Evolutionary conservation across 2,888 invertebrate species (phyloP).

Genomic region (Thecocarcelia acutangulata): DNA sequence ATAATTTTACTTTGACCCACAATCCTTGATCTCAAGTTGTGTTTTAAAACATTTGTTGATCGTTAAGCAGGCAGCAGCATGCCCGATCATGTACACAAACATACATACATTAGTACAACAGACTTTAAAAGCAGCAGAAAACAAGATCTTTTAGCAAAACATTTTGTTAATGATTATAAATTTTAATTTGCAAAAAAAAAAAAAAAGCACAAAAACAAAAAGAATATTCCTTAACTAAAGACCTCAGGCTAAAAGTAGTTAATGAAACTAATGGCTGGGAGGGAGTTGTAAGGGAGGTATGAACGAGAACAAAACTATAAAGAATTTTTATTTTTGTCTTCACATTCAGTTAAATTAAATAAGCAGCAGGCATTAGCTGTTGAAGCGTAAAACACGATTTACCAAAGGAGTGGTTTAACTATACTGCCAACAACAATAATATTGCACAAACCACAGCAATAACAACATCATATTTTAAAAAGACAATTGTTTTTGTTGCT

Average conservation of each 20-base stretch:
- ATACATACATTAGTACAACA: conserved; percentile 21
- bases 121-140: conserved; percentile 19
- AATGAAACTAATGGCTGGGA: conserved; percentile 52
- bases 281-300: conserved; percentile 38
- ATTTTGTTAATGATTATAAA: conserved; percentile 66
- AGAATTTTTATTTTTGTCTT: conserved; percentile 15
- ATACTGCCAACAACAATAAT: conserved; percentile 39
- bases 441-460: conserved; percentile 20
- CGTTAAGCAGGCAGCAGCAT: conserved; percentile 28
- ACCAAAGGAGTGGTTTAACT: conserved; percentile 65
- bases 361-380: conserved; percentile 61
- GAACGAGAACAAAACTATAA: conserved; percentile 45
- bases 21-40: conserved; percentile 69
- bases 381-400: conserved; percentile 69
- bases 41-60: conserved; percentile 38
- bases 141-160: conserved; percentile 59
- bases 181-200: conserved; percentile 48
- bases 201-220: conserved; percentile 12
- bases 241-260: conserved; percentile 60
- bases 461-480: conserved; percentile 51
- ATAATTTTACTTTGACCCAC: conserved; percentile 69
- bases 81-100: conserved; percentile 31
- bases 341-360: conserved; percentile 39
- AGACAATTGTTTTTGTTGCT: conserved; percentile 53
- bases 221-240: conserved; percentile 62